A percentile compares a stretch with the other conserved stretches of the same genome.
phyloP scores from a whole-genome alignment of 2,888 invertebrate species.

The Minunthozetes semirufus region DNA sequence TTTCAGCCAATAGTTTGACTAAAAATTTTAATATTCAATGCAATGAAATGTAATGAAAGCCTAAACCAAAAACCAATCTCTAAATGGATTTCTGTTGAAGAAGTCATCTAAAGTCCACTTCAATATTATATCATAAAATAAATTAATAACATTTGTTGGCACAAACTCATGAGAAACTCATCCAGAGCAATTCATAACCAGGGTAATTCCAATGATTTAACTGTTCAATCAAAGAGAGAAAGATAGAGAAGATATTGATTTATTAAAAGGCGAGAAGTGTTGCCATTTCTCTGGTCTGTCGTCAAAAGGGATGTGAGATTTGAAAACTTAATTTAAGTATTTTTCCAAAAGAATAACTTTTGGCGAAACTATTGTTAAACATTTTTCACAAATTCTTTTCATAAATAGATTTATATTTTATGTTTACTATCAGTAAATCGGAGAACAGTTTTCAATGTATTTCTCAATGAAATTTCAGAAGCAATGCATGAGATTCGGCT shows the following conservation, averaged over 20 bases:
- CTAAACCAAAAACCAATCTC: too few species aligned
- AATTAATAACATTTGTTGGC: not conserved
- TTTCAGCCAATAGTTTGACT: too few species aligned
- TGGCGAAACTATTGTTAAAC: constrained; percentile 20
- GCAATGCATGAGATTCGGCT: constrained; percentile 2
- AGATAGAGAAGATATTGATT: not conserved
- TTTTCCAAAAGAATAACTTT: constrained; percentile 25
- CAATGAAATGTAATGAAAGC: too few species aligned
- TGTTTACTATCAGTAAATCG: constrained; percentile 1
- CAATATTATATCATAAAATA: not conserved
- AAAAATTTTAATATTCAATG: too few species aligned
- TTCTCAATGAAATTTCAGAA: not conserved
- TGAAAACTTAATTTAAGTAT: constrained; percentile 20
- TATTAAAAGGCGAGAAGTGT: constrained; percentile 14
- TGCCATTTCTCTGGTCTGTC: not conserved
- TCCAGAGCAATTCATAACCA: too few species aligned
- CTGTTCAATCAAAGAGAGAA: not conserved
- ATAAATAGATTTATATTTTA: not conserved
- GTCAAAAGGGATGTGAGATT: not conserved
- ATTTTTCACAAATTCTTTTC: constrained; percentile 6
- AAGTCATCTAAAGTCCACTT: too few species aligned
- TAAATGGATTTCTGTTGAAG: too few species aligned
- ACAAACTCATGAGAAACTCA: not conserved
- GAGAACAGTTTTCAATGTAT: not conserved
- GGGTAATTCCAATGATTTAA: not conserved